Evolutionary conservation across 2,113 vertebrate species (phyloP).

Genomic region (Dryoscopus gambensis): DNA sequence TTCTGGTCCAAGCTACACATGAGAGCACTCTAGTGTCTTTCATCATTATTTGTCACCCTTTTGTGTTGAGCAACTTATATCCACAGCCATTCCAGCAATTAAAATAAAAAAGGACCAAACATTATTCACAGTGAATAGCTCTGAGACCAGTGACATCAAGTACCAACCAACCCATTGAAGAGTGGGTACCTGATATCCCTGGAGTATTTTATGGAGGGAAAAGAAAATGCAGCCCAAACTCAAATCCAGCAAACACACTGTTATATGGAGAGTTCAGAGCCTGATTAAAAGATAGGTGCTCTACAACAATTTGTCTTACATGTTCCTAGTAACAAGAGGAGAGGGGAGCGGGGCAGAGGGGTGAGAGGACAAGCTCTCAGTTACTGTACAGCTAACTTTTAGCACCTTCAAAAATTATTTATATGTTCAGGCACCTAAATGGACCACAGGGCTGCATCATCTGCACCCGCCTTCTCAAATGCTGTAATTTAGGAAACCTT

Average conservation of each 20-base stretch:
- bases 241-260: conserved; percentile 36
- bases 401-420: conserved; percentile 1
- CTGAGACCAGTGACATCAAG: conserved; percentile 71
- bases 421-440: not conserved
- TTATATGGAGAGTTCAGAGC: conserved; percentile 40
- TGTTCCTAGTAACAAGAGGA: not conserved
- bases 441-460: not conserved
- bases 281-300: conserved; percentile 57
- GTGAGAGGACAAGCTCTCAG: not conserved
- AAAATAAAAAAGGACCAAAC: conserved; percentile 78
- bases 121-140: conserved; percentile 72
- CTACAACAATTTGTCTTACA: not conserved
- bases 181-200: conserved; percentile 71
- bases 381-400: not conserved
- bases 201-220: conserved; percentile 53
- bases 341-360: not conserved
- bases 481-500: not conserved
- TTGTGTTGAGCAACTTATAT: conserved; percentile 81
- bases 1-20: conserved; percentile 79
- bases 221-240: conserved; percentile 41
- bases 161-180: conserved; percentile 69
- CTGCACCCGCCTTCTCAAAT: not conserved
- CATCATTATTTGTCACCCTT: conserved; percentile 84
- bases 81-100: conserved; percentile 80
- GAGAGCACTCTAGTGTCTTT: conserved; percentile 84